A percentile compares a stretch with the other conserved stretches of the same genome.
Evolutionary conservation across 1,140 invertebrate genomes (phyloP).

Genomic region (Oreohelix idahoensis): DNA sequence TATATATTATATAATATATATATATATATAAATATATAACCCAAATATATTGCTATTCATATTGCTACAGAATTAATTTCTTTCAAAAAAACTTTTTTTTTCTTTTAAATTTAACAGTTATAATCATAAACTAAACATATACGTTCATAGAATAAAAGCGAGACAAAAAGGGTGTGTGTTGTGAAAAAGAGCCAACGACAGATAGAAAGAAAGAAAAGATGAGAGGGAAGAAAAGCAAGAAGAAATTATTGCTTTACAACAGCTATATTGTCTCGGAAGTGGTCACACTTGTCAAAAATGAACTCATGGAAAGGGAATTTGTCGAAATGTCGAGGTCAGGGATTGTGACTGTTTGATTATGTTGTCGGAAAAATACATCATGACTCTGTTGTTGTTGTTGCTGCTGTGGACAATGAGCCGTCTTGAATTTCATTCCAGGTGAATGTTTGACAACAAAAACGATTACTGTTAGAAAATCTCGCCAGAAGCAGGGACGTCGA

Average conservation of each 20-base stretch:
- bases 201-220: no score
- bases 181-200: no score
- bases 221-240: no score
- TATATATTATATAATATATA: no score
- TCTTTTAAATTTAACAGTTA: no score
- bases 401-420: neutral
- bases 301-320: slow-evolving; percentile 40
- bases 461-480: neutral
- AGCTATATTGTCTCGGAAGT: slow-evolving; percentile 33
- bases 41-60: no score
- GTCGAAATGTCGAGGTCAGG: slow-evolving; percentile 37
- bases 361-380: neutral
- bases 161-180: no score
- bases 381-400: neutral
- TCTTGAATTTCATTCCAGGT: neutral
- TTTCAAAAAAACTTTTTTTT: no score
- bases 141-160: no score
- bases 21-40: no score
- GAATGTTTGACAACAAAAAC: neutral
- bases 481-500: neutral
- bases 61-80: no score
- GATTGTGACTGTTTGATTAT: slow-evolving; percentile 23
- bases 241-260: slow-evolving; percentile 45
- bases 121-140: no score
- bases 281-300: slow-evolving; percentile 34